Evolutionary conservation across 2,113 vertebrate species (phyloP).

Genomic region (Dermatemys mawii): DNA sequence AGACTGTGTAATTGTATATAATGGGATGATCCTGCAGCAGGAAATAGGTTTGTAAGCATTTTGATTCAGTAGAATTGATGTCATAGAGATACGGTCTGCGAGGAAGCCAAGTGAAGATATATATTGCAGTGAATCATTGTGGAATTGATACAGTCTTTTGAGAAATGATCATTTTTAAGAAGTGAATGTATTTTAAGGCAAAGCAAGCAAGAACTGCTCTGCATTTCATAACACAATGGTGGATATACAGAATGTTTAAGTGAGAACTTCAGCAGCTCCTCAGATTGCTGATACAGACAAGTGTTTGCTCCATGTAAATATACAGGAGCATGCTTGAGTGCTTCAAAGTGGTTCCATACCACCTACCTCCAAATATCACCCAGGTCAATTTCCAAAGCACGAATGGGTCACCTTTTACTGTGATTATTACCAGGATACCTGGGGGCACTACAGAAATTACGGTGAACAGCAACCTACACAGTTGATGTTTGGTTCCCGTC

Average conservation of each 20-base stretch:
- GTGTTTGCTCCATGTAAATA: neutral
- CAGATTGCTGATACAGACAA: neutral
- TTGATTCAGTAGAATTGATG: conserved; percentile 56
- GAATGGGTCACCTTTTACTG: neutral
- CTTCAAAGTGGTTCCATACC: neutral
- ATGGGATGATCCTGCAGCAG: conserved; percentile 49
- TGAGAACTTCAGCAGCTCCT: neutral
- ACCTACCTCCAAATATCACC: neutral
- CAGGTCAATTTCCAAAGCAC: neutral
- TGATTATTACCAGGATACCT: neutral
- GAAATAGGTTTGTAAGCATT: conserved; percentile 53
- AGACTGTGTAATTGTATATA: conserved; percentile 57
- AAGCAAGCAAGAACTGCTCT: fast-evolving
- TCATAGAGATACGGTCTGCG: neutral
- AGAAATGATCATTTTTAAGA: neutral
- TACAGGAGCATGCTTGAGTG: neutral
- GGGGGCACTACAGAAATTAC: neutral
- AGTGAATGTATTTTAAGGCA: neutral
- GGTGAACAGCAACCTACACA: neutral
- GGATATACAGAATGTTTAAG: neutral
- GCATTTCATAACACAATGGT: neutral
- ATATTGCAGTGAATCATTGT: neutral
- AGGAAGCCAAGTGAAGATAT: conserved; percentile 28
- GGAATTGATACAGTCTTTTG: neutral
- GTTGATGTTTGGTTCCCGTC: neutral